A percentile compares a stretch with the other conserved stretches of the same genome.
phyloP scores from a whole-genome alignment of 2,797 vertebrate species.

The Ctenosaura bakeri region DNA sequence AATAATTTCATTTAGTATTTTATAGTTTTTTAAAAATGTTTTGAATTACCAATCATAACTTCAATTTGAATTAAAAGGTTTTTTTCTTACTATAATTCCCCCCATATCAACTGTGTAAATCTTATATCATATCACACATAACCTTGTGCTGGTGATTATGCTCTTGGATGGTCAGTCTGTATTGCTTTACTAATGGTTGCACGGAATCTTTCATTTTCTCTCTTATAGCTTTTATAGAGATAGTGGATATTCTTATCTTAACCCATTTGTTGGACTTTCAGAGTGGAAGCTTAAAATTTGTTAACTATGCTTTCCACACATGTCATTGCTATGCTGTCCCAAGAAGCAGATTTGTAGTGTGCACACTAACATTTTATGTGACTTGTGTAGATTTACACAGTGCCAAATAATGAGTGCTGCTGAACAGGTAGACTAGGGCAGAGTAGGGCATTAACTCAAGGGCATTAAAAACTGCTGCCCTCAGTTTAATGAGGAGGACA shows the following conservation, averaged over 20 bases:
- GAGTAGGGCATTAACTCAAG: neutral
- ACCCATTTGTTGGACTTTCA: neutral
- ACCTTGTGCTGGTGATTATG: conserved; percentile 3
- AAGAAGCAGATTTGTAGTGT: neutral
- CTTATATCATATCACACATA: neutral
- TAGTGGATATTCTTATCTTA: conserved; percentile 6
- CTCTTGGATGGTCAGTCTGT: neutral
- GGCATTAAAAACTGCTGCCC: neutral
- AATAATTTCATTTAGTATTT: neutral
- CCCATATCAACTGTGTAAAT: neutral
- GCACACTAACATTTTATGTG: neutral
- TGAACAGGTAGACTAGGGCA: neutral
- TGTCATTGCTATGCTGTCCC: neutral
- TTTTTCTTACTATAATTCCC: neutral
- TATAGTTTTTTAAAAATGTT: neutral
- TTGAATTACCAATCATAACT: neutral
- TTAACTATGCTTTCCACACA: neutral
- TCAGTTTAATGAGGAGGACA: neutral
- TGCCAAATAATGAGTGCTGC: neutral
- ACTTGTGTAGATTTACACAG: neutral
- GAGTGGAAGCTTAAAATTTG: neutral
- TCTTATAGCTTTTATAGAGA: conserved; percentile 11
- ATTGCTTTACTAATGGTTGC: neutral
- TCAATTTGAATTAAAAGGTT: conserved; percentile 8
- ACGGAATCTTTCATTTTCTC: neutral